Evolutionary conservation across 2,113 vertebrate genomes (phyloP).

Genomic region (Cyprinodon brontotheroides): DNA sequence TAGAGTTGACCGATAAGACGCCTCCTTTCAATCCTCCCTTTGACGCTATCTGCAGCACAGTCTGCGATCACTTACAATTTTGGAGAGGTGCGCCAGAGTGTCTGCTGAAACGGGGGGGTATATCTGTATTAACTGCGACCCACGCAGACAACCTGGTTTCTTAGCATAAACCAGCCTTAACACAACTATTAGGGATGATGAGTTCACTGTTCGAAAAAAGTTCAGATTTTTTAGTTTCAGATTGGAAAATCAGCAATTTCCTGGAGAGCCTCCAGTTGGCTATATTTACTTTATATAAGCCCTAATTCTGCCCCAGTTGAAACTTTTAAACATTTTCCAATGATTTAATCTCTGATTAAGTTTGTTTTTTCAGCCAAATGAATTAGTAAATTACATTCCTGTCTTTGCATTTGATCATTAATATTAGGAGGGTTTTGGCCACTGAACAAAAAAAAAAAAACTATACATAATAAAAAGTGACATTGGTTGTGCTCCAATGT

Average conservation of each 20-base stretch:
- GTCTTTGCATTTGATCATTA: too few species aligned
- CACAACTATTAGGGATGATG: neutral
- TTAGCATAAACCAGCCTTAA: too few species aligned
- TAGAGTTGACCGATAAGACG: too few species aligned
- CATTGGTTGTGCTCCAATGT: neutral
- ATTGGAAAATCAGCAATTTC: neutral
- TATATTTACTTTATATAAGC: neutral
- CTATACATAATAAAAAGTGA: neutral
- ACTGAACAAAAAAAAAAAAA: neutral
- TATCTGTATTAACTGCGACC: too few species aligned
- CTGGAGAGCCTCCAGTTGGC: neutral
- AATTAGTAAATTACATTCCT: too few species aligned
- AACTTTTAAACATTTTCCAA: neutral
- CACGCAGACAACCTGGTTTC: too few species aligned
- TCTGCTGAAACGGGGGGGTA: too few species aligned
- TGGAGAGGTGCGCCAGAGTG: too few species aligned
- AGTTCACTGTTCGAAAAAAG: neutral
- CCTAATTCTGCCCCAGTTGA: neutral
- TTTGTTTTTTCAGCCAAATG: too few species aligned
- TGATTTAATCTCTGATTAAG: neutral
- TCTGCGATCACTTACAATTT: too few species aligned
- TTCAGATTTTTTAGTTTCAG: neutral
- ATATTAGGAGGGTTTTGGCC: neutral
- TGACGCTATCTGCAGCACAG: too few species aligned
- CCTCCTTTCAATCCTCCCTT: too few species aligned